Percentiles rank a stretch among this genome's conserved stretches.
These are phyloP conservation scores for human (Homo sapiens) DNA, from an alignment of 2,113 vertebrate genomes.

Conservation along the genomic window DNA sequence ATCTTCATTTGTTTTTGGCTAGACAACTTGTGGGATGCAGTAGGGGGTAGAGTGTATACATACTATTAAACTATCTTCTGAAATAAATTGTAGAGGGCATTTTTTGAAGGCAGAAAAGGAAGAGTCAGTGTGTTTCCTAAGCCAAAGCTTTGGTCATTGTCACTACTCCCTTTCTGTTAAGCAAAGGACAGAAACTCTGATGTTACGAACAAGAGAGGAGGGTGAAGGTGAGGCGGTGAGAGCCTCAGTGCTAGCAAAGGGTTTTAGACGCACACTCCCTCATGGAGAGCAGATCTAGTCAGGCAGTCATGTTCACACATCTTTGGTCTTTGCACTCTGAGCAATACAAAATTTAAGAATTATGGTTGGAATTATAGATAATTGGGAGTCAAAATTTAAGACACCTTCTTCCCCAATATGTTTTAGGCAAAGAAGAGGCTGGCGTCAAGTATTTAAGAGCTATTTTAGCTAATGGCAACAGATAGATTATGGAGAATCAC, in stretches of 20 bases:
- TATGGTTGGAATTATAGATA: not conserved
- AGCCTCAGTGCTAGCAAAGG: not conserved
- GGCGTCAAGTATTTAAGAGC: constrained; percentile 12
- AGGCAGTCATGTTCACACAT: not conserved
- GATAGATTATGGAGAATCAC: constrained; percentile 53
- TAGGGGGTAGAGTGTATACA: not conserved
- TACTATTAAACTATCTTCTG: not conserved
- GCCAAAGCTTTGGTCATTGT: not conserved
- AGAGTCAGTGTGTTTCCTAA: not conserved
- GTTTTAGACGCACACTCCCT: not conserved
- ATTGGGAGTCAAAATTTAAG: constrained; percentile 39
- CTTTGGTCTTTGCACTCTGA: not conserved
- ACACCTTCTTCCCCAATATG: not conserved
- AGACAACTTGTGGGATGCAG: not conserved
- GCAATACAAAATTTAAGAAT: not conserved
- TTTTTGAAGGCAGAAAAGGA: constrained; percentile 1
- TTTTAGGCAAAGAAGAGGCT: constrained; percentile 33
- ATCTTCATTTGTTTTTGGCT: constrained; percentile 6
- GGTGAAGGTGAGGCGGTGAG: not conserved
- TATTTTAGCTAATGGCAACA: constrained; percentile 50
- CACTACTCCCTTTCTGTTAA: not conserved
- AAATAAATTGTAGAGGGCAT: not conserved
- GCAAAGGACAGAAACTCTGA: not conserved
- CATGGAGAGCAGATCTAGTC: not conserved
- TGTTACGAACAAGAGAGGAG: not conserved